Evolutionary conservation across 2,113 vertebrate species (phyloP), one percentile per base, ranked within the genome.

Genomic region (Bambusicola thoracicus): DNA sequence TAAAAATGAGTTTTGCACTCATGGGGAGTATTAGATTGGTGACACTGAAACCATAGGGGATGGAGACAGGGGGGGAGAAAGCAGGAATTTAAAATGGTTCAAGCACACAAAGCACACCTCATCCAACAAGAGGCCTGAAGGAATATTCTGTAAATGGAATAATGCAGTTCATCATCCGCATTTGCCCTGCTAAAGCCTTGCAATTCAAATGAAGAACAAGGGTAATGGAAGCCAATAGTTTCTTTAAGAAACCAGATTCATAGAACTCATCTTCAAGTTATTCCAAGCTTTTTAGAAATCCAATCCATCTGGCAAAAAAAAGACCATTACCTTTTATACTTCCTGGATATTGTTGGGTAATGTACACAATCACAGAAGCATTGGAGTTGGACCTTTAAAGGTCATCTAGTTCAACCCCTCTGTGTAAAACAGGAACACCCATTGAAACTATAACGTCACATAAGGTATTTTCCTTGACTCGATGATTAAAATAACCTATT

Each of bases 81-180:
- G 30, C 3, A 68, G 40, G 24, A 90, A 92, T 89, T 81, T 65
- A 3, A 84, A 89, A 62, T 58, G 38, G 21, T 82, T 81, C 44
- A 62, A 91, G 32, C 58, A 85, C 74, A 85, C 48, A 38, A 87
- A 95, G 43, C 62, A 68, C 36, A 72, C 36, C 67, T 90, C 89
- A 94, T 85, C 67, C 84, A 90, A 81, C 77, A 92, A 41, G 2
- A 92, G 62, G 83, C 85, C 96, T 79, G 86, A 63, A 93, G 81
- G 84, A 87, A 77, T 53, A 24, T 49, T 79, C 56, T 63, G 58
- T 76, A 81, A 84, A 89, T 86, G 74, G 65, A 77, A 94, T 11
- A 51, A 34, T 2, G 41, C 10, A 58, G 49, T 40, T 94, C 78
- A 69, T 70, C 58, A 49, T 2, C 32, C 58, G 36, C 34, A 34